These are phyloP conservation scores for Albula glossodonta DNA, from an alignment of 2,113 vertebrate species.

Conservation along the genomic window DNA sequence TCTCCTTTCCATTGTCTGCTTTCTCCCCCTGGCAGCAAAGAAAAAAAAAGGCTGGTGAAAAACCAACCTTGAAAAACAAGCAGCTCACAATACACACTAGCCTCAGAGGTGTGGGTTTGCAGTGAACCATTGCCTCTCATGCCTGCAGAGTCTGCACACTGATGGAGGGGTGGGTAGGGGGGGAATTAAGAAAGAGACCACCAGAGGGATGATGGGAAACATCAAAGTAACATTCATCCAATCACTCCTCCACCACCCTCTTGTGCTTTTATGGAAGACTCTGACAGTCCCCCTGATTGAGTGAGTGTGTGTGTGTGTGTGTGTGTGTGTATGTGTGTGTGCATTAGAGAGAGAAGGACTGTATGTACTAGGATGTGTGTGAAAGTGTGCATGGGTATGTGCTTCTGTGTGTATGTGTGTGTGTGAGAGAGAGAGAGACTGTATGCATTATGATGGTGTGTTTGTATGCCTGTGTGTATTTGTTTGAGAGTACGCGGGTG, in stretches of 20 bases:
- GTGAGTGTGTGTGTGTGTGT: neutral
- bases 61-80: neutral
- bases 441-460: neutral
- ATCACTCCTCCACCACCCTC: neutral
- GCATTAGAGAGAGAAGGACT: neutral
- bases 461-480: neutral
- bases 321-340: slow-evolving; percentile 14
- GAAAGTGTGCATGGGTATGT: neutral
- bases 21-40: slow-evolving; percentile 13
- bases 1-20: neutral
- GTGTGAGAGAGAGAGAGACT: neutral
- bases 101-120: slow-evolving; percentile 26
- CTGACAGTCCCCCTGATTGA: slow-evolving; percentile 1
- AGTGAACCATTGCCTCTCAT: slow-evolving; percentile 30
- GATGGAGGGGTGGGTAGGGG: slow-evolving; percentile 6
- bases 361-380: neutral
- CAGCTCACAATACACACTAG: neutral
- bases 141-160: slow-evolving; percentile 33
- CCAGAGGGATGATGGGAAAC: slow-evolving; percentile 10
- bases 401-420: neutral
- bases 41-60: slow-evolving; percentile 29
- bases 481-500: neutral
- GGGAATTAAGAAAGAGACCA: slow-evolving; percentile 20
- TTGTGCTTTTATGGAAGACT: slow-evolving; percentile 9
- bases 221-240: slow-evolving; percentile 21